A percentile compares a stretch with the other conserved stretches of the same genome.
phyloP scores from a whole-genome alignment of 2,113 vertebrate species.

The Varanus salvator region DNA sequence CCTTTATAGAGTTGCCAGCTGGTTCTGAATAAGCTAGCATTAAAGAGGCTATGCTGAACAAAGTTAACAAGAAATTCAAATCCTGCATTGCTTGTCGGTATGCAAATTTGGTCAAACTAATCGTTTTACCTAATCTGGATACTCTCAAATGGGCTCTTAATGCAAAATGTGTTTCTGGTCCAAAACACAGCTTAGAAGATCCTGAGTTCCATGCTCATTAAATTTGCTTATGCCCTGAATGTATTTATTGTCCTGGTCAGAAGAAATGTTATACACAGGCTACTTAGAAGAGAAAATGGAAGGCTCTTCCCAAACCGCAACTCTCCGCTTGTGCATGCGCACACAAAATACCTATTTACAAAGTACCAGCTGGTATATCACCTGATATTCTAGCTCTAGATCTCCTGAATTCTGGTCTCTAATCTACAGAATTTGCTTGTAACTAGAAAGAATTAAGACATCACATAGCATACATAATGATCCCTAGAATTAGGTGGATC shows the following conservation, averaged over 20 bases:
- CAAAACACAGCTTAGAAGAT: conserved; percentile 38
- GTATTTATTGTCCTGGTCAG: not conserved
- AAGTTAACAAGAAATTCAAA: conserved; percentile 48
- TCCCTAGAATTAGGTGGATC: too few species aligned
- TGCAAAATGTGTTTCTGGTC: conserved; percentile 3
- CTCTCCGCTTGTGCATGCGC: too few species aligned
- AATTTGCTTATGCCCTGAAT: not conserved
- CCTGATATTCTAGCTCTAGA: not conserved
- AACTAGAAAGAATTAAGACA: not conserved
- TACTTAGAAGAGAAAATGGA: not conserved
- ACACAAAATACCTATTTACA: not conserved
- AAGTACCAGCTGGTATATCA: not conserved
- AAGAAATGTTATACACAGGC: not conserved
- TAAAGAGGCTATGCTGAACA: conserved; percentile 39
- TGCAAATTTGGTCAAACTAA: conserved; percentile 54
- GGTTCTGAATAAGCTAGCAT: conserved; percentile 62
- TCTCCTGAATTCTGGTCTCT: not conserved
- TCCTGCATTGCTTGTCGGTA: conserved; percentile 8
- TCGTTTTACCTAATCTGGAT: conserved; percentile 46
- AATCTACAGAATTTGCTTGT: not conserved
- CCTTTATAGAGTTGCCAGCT: conserved; percentile 55
- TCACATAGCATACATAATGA: not conserved
- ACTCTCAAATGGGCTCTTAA: conserved; percentile 43
- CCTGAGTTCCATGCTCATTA: conserved; percentile 54
- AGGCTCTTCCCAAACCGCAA: not conserved